Evolutionary conservation across 2,113 vertebrate species (phyloP).

Genomic region (Bufo bufo): DNA sequence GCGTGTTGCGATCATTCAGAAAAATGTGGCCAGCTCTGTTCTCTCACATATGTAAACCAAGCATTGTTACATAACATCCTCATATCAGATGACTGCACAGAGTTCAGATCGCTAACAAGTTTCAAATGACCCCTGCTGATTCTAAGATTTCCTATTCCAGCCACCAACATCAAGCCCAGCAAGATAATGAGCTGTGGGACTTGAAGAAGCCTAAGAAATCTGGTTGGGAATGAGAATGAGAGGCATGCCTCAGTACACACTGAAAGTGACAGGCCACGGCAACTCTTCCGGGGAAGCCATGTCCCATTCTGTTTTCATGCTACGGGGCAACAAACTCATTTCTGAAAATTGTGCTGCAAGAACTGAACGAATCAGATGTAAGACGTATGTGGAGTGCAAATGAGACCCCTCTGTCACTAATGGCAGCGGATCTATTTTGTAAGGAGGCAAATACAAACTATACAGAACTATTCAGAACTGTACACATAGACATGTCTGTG

Average conservation of each 20-base stretch:
- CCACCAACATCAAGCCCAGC: conserved; percentile 5
- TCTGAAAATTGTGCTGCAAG: conserved; percentile 46
- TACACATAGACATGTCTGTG: not conserved
- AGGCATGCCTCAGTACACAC: conserved; percentile 38
- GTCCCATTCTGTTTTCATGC: conserved; percentile 30
- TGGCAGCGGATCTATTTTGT: conserved; percentile 21
- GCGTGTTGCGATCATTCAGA: not conserved
- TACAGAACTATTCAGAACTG: not conserved
- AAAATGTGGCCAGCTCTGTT: not conserved
- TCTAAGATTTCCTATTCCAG: conserved; percentile 31
- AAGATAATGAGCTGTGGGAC: conserved; percentile 43
- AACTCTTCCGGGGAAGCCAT: conserved; percentile 37
- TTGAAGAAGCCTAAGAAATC: conserved; percentile 7
- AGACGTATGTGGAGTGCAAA: conserved; percentile 33
- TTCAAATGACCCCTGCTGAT: conserved; percentile 16
- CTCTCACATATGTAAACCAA: not conserved
- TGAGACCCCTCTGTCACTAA: not conserved
- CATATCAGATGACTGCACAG: conserved; percentile 6
- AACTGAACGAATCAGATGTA: conserved; percentile 38
- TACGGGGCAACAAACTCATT: conserved; percentile 48
- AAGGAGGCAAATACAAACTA: not conserved
- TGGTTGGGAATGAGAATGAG: conserved; percentile 29
- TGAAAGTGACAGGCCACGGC: conserved; percentile 43
- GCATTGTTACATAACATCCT: not conserved
- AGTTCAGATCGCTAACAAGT: not conserved